Evolutionary conservation across 2,797 vertebrate species (phyloP), one percentile per base, ranked within the genome.

Genomic region (Gymnoscopelus microlampas): DNA sequence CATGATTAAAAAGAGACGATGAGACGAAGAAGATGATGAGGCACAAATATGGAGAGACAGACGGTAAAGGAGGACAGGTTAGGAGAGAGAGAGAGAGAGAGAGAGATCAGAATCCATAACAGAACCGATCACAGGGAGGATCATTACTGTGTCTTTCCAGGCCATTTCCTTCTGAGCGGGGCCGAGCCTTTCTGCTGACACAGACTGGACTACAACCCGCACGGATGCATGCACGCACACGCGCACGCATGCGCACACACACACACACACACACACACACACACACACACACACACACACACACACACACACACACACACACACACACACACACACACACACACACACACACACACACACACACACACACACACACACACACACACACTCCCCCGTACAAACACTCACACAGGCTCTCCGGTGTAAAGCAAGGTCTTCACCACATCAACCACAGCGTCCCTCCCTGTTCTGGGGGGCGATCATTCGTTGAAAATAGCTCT

Each of bases 121-220:
- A 85, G 73, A 84, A 82, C 55, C 76, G 79, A 85, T 76, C 51
- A 51, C 71, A 57, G 62, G 76, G 76, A 87, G 81, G 81, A 91
- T 91, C 88, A 87, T 93, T 91, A 89, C 77, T 56, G 87, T 56
- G 87, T 71, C 77, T 91, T 89, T 93, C 89, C 88, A 81, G 84
- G 49, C 88, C 90, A 92, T 93, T 93, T 91, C 78, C 86, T 83
- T 19, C 70, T 61, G 55, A 83, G 79, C 67, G 60, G 79, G 67
- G 73, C 74, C 72, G 68, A 1, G 76, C 68, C 77, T 84, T 93
- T 92, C 74, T 92, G 90, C 92, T 93, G 91, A 93, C 82, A 83
- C 83, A 88, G 82, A 87, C 85, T 65, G 51, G 71, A 71, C 67
- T 81, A 70, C 82, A 77, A 86, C 80, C 69, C 60, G 60, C 59